A percentile compares a stretch with the other conserved stretches of the same genome.
Conservation (phyloP, 1,140 invertebrate genomes). For the Drosophila nikananu region DNA sequence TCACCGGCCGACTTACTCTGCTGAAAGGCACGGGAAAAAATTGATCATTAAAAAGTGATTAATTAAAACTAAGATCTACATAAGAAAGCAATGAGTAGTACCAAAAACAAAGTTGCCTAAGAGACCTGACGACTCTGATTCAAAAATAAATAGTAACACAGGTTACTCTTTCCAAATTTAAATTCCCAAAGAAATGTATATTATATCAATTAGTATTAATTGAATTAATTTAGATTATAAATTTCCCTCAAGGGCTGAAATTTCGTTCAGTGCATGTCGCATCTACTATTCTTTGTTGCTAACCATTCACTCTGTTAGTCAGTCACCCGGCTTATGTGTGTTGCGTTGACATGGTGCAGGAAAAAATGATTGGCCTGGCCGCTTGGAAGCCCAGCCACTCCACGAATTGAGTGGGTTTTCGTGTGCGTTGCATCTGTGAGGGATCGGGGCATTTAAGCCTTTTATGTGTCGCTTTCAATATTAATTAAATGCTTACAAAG, state of each 20-base stretch:
- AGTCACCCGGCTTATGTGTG: slow-evolving; percentile 38
- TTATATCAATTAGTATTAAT: no score
- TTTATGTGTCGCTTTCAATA: slow-evolving; percentile 63
- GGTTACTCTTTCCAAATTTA: not conserved
- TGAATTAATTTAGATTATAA: not conserved
- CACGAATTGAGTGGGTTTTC: slow-evolving; percentile 25
- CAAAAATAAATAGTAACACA: no score
- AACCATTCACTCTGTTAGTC: slow-evolving; percentile 31
- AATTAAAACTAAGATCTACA: not conserved
- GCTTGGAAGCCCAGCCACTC: slow-evolving; percentile 32
- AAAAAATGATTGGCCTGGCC: slow-evolving; percentile 62
- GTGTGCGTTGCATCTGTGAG: slow-evolving; percentile 19
- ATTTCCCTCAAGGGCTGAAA: not conserved
- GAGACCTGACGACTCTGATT: no score
- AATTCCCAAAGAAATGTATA: no score
- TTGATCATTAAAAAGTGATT: no score
- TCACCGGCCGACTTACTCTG: not conserved
- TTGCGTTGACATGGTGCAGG: slow-evolving; percentile 46
- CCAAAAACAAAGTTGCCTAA: no score
- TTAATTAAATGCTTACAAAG: slow-evolving; percentile 72
- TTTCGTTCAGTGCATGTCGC: not conserved
- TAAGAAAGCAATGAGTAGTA: no score
- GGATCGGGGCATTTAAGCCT: slow-evolving; percentile 62
- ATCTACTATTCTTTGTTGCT: slow-evolving; percentile 19
- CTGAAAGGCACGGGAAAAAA: slow-evolving; percentile 14